Evolutionary conservation across 2,113 vertebrate species (phyloP).

Genomic region (mouse (Mus musculus)): DNA sequence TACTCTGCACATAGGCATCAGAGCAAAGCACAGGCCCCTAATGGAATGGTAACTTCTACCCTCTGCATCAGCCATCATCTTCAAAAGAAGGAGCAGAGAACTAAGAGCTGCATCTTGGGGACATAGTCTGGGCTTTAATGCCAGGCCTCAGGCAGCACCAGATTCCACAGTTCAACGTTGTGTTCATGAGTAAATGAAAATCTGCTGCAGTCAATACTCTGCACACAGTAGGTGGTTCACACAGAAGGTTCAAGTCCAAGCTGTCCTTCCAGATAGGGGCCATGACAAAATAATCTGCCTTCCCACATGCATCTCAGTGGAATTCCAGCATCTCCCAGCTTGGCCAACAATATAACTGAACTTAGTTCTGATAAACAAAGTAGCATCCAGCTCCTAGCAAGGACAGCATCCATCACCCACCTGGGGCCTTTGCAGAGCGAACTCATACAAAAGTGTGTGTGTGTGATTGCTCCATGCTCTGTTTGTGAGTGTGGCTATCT

Average conservation of each 20-base stretch:
- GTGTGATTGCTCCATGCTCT: not conserved
- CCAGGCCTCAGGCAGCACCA: rapidly evolving
- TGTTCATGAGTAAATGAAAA: rapidly evolving
- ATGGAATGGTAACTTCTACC: not conserved
- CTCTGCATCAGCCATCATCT: not conserved
- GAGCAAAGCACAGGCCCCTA: no score
- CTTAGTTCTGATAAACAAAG: not conserved
- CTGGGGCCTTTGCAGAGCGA: slow-evolving; percentile 62
- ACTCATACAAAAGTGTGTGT: slow-evolving; percentile 73
- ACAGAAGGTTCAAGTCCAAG: not conserved
- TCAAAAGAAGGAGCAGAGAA: not conserved
- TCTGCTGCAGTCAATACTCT: no score
- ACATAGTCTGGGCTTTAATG: not conserved
- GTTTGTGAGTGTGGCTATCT: slow-evolving; percentile 70
- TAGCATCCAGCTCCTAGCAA: not conserved
- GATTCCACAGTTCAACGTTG: not conserved
- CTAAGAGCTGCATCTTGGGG: not conserved
- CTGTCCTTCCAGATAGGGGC: not conserved
- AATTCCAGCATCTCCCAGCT: slow-evolving; percentile 55
- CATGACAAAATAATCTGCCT: not conserved
- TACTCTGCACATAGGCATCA: no score
- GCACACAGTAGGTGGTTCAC: not conserved
- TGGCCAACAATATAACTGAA: slow-evolving; percentile 65
- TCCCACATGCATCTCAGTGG: slow-evolving; percentile 24
- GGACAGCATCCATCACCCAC: not conserved